Percentiles rank a stretch among this genome's conserved stretches.
These are phyloP conservation scores for Mesorhabditis belari DNA, from an alignment of 2,888 invertebrate species.

Conservation along the genomic window DNA sequence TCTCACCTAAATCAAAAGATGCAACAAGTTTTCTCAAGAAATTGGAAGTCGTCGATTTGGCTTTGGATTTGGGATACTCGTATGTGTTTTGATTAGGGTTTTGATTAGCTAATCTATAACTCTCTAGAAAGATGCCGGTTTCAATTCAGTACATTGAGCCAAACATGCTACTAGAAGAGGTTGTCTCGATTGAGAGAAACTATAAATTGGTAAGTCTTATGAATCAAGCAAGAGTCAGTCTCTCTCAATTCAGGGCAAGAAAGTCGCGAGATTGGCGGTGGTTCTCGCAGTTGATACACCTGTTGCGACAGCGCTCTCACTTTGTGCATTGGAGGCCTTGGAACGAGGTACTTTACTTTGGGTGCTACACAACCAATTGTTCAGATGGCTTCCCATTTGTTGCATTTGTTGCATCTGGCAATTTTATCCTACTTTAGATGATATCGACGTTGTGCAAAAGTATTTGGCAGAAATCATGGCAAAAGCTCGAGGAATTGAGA, in stretches of 20 bases:
- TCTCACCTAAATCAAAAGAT: no score
- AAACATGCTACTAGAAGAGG: constrained; percentile 18
- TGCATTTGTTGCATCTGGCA: no score
- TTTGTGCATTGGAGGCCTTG: constrained; percentile 27
- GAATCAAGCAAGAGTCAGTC: not conserved
- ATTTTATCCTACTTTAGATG: no score
- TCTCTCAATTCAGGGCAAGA: constrained; percentile 11
- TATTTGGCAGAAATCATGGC: constrained; percentile 26
- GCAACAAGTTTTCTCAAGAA: constrained; percentile 16
- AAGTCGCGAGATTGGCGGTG: constrained; percentile 21
- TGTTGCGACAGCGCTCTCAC: constrained; percentile 26
- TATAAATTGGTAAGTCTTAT: constrained; percentile 32
- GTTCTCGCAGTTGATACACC: constrained; percentile 29
- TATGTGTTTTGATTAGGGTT: not conserved
- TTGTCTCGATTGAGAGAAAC: constrained; percentile 20
- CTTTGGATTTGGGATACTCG: constrained; percentile 24
- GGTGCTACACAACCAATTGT: no score
- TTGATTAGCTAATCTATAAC: not conserved
- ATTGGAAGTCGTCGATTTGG: constrained; percentile 23
- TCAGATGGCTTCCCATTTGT: no score
- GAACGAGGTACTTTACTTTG: no score
- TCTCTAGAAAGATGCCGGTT: constrained; percentile 4
- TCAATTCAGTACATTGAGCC: constrained; percentile 12
- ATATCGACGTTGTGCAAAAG: constrained; percentile 17
- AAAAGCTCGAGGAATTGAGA: constrained; percentile 5